Evolutionary conservation across 2,113 vertebrate genomes (phyloP).

Genomic region (Coturnix japonica): DNA sequence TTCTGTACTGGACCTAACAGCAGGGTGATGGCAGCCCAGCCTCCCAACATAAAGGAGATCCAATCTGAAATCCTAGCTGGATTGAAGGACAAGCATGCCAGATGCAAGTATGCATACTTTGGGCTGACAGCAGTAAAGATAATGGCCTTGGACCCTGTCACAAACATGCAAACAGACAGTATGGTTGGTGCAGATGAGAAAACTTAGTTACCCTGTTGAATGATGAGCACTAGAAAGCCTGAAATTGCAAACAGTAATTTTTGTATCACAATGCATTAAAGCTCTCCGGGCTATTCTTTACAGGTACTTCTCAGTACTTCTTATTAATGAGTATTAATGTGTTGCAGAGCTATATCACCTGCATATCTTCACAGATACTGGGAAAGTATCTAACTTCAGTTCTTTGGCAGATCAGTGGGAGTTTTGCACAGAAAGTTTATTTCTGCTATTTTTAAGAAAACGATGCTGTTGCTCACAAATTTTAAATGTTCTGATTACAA

Average conservation of each 20-base stretch:
- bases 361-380: not conserved
- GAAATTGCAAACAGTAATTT: not conserved
- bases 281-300: rapidly evolving
- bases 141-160: not conserved
- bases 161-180: not conserved
- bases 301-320: not conserved
- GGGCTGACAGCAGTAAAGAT: not conserved
- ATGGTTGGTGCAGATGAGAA: not conserved
- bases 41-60: rapidly evolving
- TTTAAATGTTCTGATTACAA: not conserved
- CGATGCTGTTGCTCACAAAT: rapidly evolving
- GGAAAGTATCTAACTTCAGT: not conserved
- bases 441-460: not conserved
- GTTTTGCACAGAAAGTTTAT: not conserved
- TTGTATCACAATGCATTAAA: not conserved
- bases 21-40: not conserved
- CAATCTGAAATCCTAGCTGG: not conserved
- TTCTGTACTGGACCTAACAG: not conserved
- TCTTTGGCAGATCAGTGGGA: not conserved
- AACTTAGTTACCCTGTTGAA: not conserved
- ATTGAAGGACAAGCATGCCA: no score
- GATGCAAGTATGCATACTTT: not conserved
- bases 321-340: not conserved
- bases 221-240: not conserved
- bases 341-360: not conserved